These are phyloP conservation scores for Dromas ardeola DNA, from an alignment of 2,113 vertebrate species.

Conservation along the genomic window DNA sequence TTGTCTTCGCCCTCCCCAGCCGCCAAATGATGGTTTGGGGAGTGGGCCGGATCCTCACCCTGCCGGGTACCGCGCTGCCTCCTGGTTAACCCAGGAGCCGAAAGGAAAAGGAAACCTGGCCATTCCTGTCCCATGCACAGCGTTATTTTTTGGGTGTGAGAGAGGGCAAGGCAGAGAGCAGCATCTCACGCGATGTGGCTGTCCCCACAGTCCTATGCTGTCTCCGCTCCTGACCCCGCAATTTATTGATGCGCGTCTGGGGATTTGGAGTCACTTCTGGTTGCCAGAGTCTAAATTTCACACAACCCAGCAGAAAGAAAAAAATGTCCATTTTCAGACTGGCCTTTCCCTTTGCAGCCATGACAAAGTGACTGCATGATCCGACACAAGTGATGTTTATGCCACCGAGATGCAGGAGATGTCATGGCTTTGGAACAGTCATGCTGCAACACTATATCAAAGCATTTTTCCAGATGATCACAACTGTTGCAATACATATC, in stretches of 20 bases:
- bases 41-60: rapidly evolving
- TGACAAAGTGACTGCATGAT: not conserved
- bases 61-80: rapidly evolving
- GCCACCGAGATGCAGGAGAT: not conserved
- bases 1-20: not conserved
- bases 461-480: not conserved
- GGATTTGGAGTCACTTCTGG: not conserved
- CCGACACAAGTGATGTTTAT: not conserved
- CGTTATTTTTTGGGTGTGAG: not conserved
- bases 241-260: not conserved
- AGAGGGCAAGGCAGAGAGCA: not conserved
- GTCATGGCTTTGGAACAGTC: not conserved
- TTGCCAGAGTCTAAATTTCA: not conserved
- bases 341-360: rapidly evolving
- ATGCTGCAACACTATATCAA: not conserved
- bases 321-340: not conserved
- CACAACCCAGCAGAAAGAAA: not conserved
- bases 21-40: rapidly evolving
- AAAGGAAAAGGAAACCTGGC: not conserved
- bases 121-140: not conserved
- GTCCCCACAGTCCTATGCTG: not conserved
- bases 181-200: not conserved
- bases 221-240: not conserved
- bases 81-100: not conserved
- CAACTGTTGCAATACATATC: not conserved